Evolutionary conservation across 2,113 vertebrate genomes (phyloP), one percentile per base, ranked within the genome.

Genomic region (Plestiodon gilberti): DNA sequence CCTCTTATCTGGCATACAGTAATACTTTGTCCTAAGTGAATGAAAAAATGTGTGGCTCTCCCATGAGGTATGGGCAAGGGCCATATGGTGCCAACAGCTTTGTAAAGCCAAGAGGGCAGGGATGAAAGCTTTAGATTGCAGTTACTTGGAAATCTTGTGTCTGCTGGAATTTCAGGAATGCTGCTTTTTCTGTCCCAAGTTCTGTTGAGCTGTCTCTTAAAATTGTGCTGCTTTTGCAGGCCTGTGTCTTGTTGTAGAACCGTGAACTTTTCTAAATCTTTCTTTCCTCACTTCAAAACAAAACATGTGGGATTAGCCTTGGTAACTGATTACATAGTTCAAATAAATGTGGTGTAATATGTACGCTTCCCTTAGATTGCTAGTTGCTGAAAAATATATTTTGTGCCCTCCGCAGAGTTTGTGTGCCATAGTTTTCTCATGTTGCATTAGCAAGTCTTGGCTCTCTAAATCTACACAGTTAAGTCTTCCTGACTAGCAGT

Each of bases 141-240:
- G 81, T 86, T 90, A 84, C 88, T 70, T 70, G 40, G 57, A 81
- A 52, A 67, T 38, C 43, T 90, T 77, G 33, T 91, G 83, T 74
- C 0, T 64, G 0, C 62, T 93, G 93, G 92, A 95, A 95, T 95
- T 91, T 84, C 84, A 91, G 90, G 90, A 95, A 93, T 95, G 87
- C 84, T 91, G 81, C 57, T 78, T 74, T 0, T 70, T 67, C 62
- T 59, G 20, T 22, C 22, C 20, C 55, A 0, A 52, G 17, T 64
- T 70, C 88, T 91, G 52, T 79, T 0, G 4, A 78, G 43, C 84
- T 73, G 90, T 90, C 67, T 82, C 52, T 30, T 84, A 70, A 89
- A 69, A 17, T 0, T 6, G 71, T 1, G 52, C 33, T 82, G 83
- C 85, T 78, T 17, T 43, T 57, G 4, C 25, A 79, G 30, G 9